Evolutionary conservation across 2,797 vertebrate genomes (phyloP).

Genomic region (Strix occidentalis): DNA sequence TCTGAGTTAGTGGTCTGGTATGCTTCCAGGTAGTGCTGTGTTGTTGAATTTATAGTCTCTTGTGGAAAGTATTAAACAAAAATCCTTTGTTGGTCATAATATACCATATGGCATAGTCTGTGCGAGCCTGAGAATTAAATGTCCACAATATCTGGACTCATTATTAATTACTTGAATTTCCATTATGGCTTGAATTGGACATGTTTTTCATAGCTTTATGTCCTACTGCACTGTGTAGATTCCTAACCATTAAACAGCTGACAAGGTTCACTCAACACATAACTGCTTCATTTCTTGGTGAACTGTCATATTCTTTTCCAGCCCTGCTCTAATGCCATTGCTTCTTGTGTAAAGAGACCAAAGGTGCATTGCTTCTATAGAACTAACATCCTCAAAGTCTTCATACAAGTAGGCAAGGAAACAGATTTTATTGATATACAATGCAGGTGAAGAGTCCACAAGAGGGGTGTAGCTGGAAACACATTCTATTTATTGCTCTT

Average conservation of each 20-base stretch:
- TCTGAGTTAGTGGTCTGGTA: background rate
- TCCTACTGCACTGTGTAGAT: background rate
- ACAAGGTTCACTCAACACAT: background rate
- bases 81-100: background rate
- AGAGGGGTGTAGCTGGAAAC: background rate
- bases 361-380: background rate
- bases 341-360: background rate
- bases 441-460: background rate
- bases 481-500: background rate
- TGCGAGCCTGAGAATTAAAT: background rate
- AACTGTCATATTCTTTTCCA: background rate
- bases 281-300: background rate
- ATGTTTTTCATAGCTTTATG: background rate
- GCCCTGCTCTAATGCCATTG: background rate
- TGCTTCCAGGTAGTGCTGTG: background rate
- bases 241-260: background rate
- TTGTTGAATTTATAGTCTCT: conserved; percentile 2
- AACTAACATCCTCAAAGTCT: background rate
- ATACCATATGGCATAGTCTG: background rate
- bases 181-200: background rate
- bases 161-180: background rate
- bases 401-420: background rate
- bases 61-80: background rate
- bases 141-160: background rate
- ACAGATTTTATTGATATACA: background rate